phyloP scores from a whole-genome alignment of 2,888 invertebrate species.

The Cephus runcator region DNA sequence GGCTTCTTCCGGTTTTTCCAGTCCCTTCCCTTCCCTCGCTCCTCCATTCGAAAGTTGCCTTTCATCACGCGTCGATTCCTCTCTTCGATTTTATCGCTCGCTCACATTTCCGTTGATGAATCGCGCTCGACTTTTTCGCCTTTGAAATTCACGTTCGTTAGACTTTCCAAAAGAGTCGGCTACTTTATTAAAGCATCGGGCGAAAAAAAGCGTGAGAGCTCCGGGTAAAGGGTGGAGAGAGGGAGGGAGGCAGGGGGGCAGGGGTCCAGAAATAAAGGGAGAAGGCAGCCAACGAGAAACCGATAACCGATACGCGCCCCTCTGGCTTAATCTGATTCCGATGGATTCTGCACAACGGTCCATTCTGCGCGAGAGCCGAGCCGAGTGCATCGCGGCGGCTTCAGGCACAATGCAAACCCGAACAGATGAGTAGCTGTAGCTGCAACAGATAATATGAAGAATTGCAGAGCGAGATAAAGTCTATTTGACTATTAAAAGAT shows the following conservation, averaged over 20 bases:
- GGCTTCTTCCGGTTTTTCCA: background rate
- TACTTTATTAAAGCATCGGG: constrained; percentile 4
- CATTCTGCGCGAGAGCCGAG: background rate
- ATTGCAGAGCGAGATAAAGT: background rate
- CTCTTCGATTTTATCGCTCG: background rate
- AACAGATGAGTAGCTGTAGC: background rate
- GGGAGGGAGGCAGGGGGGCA: background rate
- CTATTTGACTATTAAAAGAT: background rate
- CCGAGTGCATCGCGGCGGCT: background rate
- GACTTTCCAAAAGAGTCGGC: background rate
- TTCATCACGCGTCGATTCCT: background rate
- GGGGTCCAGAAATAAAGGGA: background rate
- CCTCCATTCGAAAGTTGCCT: background rate
- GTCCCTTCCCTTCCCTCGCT: background rate
- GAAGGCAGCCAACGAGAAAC: constrained; percentile 8
- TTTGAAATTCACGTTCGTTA: background rate
- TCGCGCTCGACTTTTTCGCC: background rate
- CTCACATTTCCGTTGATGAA: background rate
- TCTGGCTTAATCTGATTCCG: constrained; percentile 19
- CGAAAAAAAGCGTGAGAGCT: background rate
- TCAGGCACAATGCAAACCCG: background rate
- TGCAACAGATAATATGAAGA: background rate
- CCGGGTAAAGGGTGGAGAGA: background rate
- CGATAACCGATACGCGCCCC: constrained; percentile 16
- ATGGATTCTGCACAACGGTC: constrained; percentile 6